Evolutionary conservation across 2,888 invertebrate genomes (phyloP), one percentile per base, ranked within the genome.

Genomic region (Eledona agricola): DNA sequence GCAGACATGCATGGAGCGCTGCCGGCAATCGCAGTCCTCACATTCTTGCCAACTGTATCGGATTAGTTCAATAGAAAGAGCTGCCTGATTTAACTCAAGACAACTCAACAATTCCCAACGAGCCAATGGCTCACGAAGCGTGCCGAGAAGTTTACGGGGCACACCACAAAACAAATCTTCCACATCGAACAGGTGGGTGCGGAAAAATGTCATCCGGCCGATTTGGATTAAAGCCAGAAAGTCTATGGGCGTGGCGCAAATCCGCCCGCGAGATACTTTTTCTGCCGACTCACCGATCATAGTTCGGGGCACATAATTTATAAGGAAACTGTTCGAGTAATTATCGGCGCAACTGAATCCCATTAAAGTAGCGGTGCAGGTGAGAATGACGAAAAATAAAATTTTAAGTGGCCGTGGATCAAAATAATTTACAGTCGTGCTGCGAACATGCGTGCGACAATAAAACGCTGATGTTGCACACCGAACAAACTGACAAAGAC

Each of bases 401-500:
- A 54, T 46, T 59, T 60, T 55, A 51, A 58, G 58, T 58, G 59
- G 37, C 40, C 54, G 38, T 53, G 58, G 49, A 60, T 56, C 58
- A 56, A 52, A 37, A 56, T 58, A 60, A 60, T 58, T 60, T 60
- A 58, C 54, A 54, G 46, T 58, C 58, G 56, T 38, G 43, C 20
- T 19, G 20, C 13, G 42, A 23, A 42, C 45, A 35, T 26, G 51
- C 34, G 47, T 55, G 46, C 35, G 55, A 54, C 57, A 57, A 47
- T 59, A 59, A 60, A 58, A 55, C 58, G 54, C 49, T 34, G 51
- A 53, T 51, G 34, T 43, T 42, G 51, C 51, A 55, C 49, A 32
- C 43, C 37, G 54, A 58, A 60, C 55, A 57, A 54, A 57, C 51
- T 55, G 56, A 34, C 54, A 54, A 57, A 57, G 57, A 51, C 49